A percentile compares a stretch with the other conserved stretches of the same genome.
phyloP scores from a whole-genome alignment of 1,140 invertebrate species.

The Euborellia annulipes region DNA sequence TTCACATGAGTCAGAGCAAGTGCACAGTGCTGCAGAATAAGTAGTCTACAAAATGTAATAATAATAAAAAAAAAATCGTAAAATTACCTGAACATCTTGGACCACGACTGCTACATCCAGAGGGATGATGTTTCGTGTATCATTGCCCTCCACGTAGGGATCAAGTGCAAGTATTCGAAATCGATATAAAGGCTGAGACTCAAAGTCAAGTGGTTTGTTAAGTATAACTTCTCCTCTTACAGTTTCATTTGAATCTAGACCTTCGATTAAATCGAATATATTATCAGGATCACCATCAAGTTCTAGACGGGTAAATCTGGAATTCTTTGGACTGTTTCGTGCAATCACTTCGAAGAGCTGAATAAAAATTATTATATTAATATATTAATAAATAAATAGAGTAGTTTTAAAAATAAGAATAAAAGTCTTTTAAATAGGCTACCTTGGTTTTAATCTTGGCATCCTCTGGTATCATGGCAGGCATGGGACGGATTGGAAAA shows the following conservation, averaged over 20 bases:
- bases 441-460: no score
- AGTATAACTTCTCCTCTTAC: slow-evolving; percentile 60
- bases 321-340: slow-evolving; percentile 54
- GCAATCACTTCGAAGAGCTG: slow-evolving; percentile 65
- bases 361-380: no score
- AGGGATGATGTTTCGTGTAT: slow-evolving; percentile 70
- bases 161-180: slow-evolving; percentile 38
- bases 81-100: slow-evolving; percentile 70
- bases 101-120: slow-evolving; percentile 65
- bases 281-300: slow-evolving; percentile 32
- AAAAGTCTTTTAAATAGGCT: no score
- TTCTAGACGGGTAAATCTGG: slow-evolving; percentile 62
- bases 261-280: slow-evolving; percentile 57
- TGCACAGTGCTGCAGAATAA: no score
- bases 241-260: slow-evolving; percentile 49
- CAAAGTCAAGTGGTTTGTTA: slow-evolving; percentile 62
- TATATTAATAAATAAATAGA: no score
- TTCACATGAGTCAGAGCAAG: no score
- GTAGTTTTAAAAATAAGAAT: no score
- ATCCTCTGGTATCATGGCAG: no score
- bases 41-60: no score
- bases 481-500: no score
- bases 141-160: slow-evolving; percentile 64
- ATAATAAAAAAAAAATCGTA: no score
- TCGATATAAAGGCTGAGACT: slow-evolving; percentile 61